Evolutionary conservation across 2,888 invertebrate genomes (phyloP).

Genomic region (Phaedon cochleariae): DNA sequence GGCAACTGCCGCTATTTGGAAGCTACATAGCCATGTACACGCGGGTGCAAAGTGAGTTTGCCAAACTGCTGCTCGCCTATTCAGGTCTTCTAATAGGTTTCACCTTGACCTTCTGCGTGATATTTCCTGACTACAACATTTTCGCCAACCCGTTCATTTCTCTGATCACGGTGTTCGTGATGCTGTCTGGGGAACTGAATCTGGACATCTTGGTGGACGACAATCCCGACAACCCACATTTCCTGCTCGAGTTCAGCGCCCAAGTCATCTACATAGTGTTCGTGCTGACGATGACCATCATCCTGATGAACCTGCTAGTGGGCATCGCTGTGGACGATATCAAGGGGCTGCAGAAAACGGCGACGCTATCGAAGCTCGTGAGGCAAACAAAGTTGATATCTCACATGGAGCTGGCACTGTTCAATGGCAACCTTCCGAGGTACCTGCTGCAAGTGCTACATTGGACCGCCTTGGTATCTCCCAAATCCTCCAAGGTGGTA

Average conservation of each 20-base stretch:
- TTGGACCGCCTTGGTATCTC: constrained; percentile 81
- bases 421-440: constrained; percentile 80
- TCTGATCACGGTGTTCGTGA: constrained; percentile 82
- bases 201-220: constrained; percentile 79
- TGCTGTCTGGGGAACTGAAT: constrained; percentile 90
- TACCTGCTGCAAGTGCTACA: constrained; percentile 77
- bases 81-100: constrained; percentile 86
- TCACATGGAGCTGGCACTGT: constrained; percentile 83
- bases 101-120: constrained; percentile 87
- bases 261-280: constrained; percentile 84
- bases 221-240: constrained; percentile 78
- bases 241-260: constrained; percentile 80
- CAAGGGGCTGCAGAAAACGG: constrained; percentile 85
- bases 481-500: constrained; percentile 83
- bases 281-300: constrained; percentile 83
- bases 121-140: constrained; percentile 82
- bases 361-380: constrained; percentile 83
- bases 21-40: constrained; percentile 93
- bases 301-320: constrained; percentile 84
- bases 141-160: constrained; percentile 87
- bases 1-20: constrained; percentile 86
- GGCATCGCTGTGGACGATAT: constrained; percentile 91
- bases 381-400: constrained; percentile 86
- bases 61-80: constrained; percentile 83
- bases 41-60: constrained; percentile 86